Base-by-base conservation (phyloP, 2,888 invertebrate genomes). In the Drosophila birchii region DNA sequence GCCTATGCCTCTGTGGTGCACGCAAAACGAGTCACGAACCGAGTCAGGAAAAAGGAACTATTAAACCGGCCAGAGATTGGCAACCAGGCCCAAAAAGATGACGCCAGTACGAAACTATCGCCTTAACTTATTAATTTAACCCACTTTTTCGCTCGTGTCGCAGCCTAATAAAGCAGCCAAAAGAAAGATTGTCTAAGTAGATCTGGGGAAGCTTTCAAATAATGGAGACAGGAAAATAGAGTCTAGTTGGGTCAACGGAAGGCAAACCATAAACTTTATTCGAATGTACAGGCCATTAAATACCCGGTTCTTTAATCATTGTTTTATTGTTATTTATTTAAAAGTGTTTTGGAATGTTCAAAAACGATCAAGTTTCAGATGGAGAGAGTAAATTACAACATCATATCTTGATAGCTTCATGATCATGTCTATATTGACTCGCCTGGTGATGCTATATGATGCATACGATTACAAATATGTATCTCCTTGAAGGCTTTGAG, bases 11-110 rank as follows among this genome's bases (percentile, higher is more conserved):
- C 20, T 2, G 43, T 14, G 41, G 44, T 44, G 66, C 83, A 88
- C 83, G 86, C 83, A 85, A 75, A 88, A 82, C 86, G 43, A 80
- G 83, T 83, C 83, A 83, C 83, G 83, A 88, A 75, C 67, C 56
- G 49, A 58, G 64, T 34, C 61, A n/a, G 64, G 36, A 57, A 60
- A 73, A 75, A 58, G 41, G 67, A 74, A 63, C 62, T 59, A 43
- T 47, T 18, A n/a, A 47, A 20, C n/a, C 49, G 23, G 26, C 41
- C 32, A 47, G 23, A 45, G 47, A 49, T 73, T 63, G 74, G 64
- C 34, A 54, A 39, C 47, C 36, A 59, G 60, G 41, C 41, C 60
- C 32, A 43, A 61, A 57, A 61, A 61, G 62, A 62, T 62, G 62
- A 62, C 62, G 62, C 62, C 62, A 62, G 26, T 45, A 43, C 64